A percentile compares a stretch with the other conserved stretches of the same genome.
Evolutionary conservation across 2,888 invertebrate species (phyloP).

Genomic region (Patella ulyssiponensis): DNA sequence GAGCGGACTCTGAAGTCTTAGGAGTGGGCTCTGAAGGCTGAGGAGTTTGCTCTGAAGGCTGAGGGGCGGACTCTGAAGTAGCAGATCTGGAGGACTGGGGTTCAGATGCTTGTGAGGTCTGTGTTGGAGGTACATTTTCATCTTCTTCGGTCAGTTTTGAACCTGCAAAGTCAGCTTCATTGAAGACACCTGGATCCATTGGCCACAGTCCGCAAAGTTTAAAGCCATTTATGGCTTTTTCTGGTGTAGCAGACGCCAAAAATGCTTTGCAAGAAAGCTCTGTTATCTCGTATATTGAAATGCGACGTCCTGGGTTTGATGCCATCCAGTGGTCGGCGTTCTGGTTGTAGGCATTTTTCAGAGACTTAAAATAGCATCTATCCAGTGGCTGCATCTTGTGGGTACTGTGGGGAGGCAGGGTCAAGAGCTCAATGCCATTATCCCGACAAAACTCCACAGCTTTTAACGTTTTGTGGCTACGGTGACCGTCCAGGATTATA

Average conservation of each 20-base stretch:
- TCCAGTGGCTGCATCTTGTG: constrained; percentile 57
- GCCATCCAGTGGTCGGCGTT: constrained; percentile 34
- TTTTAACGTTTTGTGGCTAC: constrained; percentile 51
- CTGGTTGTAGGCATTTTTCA: constrained; percentile 43
- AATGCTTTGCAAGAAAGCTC: constrained; percentile 41
- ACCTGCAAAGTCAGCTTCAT: constrained; percentile 9
- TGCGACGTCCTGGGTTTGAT: constrained; percentile 36
- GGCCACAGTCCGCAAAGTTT: constrained; percentile 23
- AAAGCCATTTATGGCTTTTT: constrained; percentile 23
- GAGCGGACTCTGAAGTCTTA: no score
- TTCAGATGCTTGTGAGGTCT: no score
- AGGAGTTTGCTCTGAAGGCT: neutral
- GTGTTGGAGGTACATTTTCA: neutral
- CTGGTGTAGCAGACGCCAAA: constrained; percentile 22
- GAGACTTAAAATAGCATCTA: constrained; percentile 43
- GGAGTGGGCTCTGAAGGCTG: neutral
- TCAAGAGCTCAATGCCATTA: constrained; percentile 63
- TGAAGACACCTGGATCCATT: constrained; percentile 9
- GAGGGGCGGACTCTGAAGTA: neutral
- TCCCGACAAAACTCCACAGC: constrained; percentile 62
- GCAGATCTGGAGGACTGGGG: neutral
- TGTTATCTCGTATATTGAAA: constrained; percentile 39
- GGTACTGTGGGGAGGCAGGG: constrained; percentile 68
- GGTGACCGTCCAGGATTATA: constrained; percentile 69
- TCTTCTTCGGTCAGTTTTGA: constrained; percentile 7